Evolutionary conservation across 1,140 invertebrate species (phyloP), one percentile per base, ranked within the genome.

Genomic region (Mamestra configurata): DNA sequence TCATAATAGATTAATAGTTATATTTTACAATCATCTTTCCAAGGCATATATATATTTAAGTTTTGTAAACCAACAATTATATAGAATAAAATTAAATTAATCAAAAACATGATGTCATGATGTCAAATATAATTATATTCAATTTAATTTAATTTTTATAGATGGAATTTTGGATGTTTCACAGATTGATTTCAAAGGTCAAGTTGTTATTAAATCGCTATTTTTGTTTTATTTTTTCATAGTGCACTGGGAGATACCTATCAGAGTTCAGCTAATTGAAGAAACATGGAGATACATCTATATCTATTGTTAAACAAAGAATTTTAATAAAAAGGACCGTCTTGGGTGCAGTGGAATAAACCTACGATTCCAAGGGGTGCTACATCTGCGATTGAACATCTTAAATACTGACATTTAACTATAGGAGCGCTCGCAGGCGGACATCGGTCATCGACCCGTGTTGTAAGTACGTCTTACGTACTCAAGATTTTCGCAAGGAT

Each of bases 221-320:
- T 11, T 8, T 51, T 24, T 7, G 13, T 6, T 18, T 22, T n/a
- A n/a, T 68, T n/a, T 10, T 27, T 27, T 68, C 4, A 51, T 6
- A 49, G 43, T 70, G 6, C 13, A 49, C 66, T 70, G 66, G 66
- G 66, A 70, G 66, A 49, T 70, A 70, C 66, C 18, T 68, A 22
- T 20, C 13, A 70, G 43, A 70, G 40, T 27, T 27, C 43, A 31
- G 13, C 6, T 51, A 70, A 15, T 46, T 43, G 20, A 15, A 6
- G 20, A 24, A 49, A 31, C 27, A 18, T 37, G 27, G n/a, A 35
- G 35, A 35, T 18, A 35, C n/a, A n/a, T 64, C n/a, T 10, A 59
- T 22, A 18, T 31, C 11, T 71, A 71, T 51, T 71, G 22, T 27
- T 0, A 51, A 49, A 27, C 6, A 0, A 27, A 46, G 13, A 70